These are phyloP conservation scores for Tadarida brasiliensis DNA, from an alignment of 2,797 vertebrate genomes.

Conservation along the genomic window DNA sequence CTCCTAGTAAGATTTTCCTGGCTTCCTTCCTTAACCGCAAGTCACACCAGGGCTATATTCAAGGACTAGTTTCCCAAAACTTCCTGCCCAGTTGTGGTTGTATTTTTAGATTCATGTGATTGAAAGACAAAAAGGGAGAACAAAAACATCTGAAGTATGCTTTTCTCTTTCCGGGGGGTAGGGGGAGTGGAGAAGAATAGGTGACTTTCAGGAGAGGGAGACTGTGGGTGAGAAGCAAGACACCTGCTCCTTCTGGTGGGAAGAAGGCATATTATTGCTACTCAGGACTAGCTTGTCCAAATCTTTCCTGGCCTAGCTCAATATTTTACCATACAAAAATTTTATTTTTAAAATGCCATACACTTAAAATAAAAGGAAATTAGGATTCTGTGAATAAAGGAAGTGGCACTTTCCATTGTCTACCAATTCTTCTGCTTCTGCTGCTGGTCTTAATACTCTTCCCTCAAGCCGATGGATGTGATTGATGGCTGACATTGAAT, in stretches of 20 bases:
- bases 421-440: neutral
- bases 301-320: neutral
- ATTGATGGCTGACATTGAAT: neutral
- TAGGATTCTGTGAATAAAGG: neutral
- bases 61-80: neutral
- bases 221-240: neutral
- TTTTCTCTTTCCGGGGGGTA: neutral
- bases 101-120: neutral
- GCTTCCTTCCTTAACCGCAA: neutral
- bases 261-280: neutral
- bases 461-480: neutral
- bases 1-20: neutral
- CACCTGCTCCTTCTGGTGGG: neutral
- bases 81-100: neutral
- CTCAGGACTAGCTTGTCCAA: neutral
- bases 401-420: neutral
- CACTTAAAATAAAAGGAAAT: constrained; percentile 29
- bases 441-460: constrained; percentile 6
- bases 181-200: neutral
- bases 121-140: neutral
- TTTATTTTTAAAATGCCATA: neutral
- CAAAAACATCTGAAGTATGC: neutral
- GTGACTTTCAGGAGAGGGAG: neutral
- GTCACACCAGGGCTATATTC: neutral
- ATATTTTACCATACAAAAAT: neutral